These are phyloP conservation scores for Notechis scutatus DNA, from an alignment of 2,113 vertebrate genomes.

Conservation along the genomic window DNA sequence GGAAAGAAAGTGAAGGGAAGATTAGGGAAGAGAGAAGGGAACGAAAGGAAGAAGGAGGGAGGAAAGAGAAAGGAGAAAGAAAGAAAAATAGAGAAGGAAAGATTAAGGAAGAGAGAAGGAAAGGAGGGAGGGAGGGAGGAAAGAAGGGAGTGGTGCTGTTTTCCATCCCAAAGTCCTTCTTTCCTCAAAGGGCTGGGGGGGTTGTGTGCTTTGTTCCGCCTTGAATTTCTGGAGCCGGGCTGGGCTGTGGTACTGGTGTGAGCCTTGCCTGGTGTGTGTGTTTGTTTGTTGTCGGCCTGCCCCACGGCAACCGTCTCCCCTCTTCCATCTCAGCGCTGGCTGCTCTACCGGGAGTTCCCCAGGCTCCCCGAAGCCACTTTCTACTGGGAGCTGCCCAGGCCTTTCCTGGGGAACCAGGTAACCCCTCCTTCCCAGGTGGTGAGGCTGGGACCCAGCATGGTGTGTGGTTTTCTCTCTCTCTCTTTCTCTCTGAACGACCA, in stretches of 20 bases:
- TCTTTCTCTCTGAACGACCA: too few relatives aligned
- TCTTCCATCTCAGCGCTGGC: conserved; percentile 74
- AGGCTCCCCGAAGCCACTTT: conserved; percentile 73
- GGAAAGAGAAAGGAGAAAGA: background rate
- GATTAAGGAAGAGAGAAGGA: too few relatives aligned
- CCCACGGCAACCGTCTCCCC: background rate
- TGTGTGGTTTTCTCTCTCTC: background rate
- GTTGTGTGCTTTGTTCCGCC: background rate
- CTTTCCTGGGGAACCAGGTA: conserved; percentile 81
- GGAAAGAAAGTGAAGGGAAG: background rate
- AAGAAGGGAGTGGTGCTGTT: too few relatives aligned
- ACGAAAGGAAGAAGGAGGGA: too few relatives aligned
- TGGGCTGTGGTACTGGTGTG: background rate
- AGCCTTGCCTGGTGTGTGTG: too few relatives aligned
- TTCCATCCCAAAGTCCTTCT: background rate
- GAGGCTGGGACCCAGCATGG: background rate
- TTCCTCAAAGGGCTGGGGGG: background rate
- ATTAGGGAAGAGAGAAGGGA: too few relatives aligned
- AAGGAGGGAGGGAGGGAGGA: background rate
- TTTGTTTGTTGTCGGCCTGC: background rate
- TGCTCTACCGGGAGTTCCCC: conserved; percentile 83
- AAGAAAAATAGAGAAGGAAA: too few relatives aligned
- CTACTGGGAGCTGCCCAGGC: conserved; percentile 80
- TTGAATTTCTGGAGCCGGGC: background rate
- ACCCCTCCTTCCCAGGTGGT: conserved; percentile 16